Conservation (phyloP, 2,888 invertebrate species). For the Harpalus rubripes region DNA sequence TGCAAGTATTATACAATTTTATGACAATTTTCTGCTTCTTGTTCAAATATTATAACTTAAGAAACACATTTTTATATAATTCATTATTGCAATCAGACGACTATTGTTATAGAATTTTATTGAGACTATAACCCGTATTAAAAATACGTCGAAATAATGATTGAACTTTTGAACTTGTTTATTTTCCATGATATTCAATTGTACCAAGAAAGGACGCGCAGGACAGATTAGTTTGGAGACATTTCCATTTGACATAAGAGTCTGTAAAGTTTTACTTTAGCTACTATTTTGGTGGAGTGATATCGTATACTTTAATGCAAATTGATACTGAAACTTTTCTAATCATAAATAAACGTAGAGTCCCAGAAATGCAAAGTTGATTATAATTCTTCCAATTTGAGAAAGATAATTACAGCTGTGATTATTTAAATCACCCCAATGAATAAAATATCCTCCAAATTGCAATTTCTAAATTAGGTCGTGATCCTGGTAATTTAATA, state of each 20-base stretch:
- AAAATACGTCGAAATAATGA: not conserved
- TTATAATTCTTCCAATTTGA: not conserved
- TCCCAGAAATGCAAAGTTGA: not conserved
- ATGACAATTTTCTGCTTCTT: too few species aligned
- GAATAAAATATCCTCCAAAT: conserved; percentile 21
- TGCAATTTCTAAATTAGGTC: conserved; percentile 9
- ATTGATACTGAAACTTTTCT: not conserved
- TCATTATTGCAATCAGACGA: too few species aligned
- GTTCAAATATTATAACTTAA: too few species aligned
- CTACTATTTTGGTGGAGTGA: too few species aligned
- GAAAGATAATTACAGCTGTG: not conserved
- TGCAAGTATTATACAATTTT: too few species aligned
- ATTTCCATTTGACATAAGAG: too few species aligned
- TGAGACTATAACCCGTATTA: not conserved
- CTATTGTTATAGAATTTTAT: not conserved
- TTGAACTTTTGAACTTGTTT: not conserved
- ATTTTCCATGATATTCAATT: not conserved
- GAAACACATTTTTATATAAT: too few species aligned
- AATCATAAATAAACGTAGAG: not conserved
- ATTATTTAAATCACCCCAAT: not conserved
- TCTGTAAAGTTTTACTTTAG: too few species aligned
- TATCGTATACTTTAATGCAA: too few species aligned
- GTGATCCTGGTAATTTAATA: conserved; percentile 6
- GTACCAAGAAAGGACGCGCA: not conserved
- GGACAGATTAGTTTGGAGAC: too few species aligned